Base-by-base conservation (phyloP, 2,888 invertebrate species). In the Halocaridina rubra region DNA sequence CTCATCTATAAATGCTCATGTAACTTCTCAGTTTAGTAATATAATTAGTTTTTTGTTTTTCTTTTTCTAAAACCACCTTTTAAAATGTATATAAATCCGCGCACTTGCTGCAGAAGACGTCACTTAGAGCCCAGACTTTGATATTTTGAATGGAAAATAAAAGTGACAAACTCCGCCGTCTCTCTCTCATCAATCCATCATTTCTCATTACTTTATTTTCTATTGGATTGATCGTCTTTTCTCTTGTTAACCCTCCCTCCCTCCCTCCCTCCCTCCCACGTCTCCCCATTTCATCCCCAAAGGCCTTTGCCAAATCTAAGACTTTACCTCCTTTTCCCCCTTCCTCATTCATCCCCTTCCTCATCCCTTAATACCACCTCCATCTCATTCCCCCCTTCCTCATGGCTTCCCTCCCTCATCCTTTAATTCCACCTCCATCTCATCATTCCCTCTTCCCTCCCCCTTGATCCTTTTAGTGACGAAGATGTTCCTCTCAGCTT, bases 391-490 rank as follows among this genome's bases (percentile, higher is more conserved):
- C 10, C 22, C 24, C 53, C 57, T 53, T 10, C 71, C 39, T 27
- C 24, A 8, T 29, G 19, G n/a, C 22, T 27, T 16, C 16, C 61
- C 13, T 19, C 27, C 24, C 10, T 22, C 22, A 19, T 29, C 22
- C 27, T 13, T 10, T 53, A 24, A 16, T n/a, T 22, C 39, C 1
- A 19, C 27, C 29, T 29, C n/a, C 46, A 46, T 53, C 32, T n/a
- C 22, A n/a, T 46, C 64, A 22, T 32, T 22, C 53, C 39, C n/a
- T 19, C 61, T 13, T 3, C 67, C 19, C 29, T 22, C 39, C 30
- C 39, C 30, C 46, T n/a, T 75, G 75, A 75, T 81, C 81, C 75
- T 81, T 75, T 81, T 81, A 81, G 80, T 72, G 80, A 80, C 30
- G 80, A 61, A 61, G 59, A 72, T 75, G 67, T 75, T 75, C 75